Evolutionary conservation across 2,888 invertebrate species (phyloP).

Genomic region (Cheilosia impressa): DNA sequence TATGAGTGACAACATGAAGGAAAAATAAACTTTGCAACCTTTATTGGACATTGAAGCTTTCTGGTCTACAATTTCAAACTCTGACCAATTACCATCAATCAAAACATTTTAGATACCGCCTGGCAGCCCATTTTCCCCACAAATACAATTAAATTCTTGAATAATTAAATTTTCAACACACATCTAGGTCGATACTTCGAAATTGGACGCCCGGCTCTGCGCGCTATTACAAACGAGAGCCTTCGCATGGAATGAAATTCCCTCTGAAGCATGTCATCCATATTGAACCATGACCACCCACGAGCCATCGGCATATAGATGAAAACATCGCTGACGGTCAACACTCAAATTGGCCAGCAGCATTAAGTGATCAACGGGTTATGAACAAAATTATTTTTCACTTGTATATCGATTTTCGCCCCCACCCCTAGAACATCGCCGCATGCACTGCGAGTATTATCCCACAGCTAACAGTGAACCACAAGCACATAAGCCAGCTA

Average conservation of each 20-base stretch:
- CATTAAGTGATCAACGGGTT: slow-evolving; percentile 55
- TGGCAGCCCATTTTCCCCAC: too few species aligned
- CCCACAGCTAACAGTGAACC: neutral
- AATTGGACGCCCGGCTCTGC: neutral
- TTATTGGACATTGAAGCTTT: too few species aligned
- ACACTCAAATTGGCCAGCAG: slow-evolving; percentile 35
- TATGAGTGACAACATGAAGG: too few species aligned
- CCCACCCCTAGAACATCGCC: neutral
- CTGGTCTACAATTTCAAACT: too few species aligned
- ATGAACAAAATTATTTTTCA: slow-evolving; percentile 47
- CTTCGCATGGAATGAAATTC: neutral
- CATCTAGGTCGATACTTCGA: too few species aligned
- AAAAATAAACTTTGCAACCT: too few species aligned
- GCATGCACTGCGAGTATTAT: neutral
- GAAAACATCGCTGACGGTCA: slow-evolving; percentile 2
- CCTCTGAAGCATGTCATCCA: neutral
- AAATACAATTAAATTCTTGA: too few species aligned
- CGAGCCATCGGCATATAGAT: too few species aligned
- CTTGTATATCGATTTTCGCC: slow-evolving; percentile 44
- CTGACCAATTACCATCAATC: too few species aligned
- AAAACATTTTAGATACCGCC: too few species aligned
- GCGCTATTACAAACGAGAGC: neutral
- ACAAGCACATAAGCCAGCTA: slow-evolving; percentile 10
- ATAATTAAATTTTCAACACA: too few species aligned
- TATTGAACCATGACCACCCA: too few species aligned